Evolutionary conservation across 2,888 invertebrate genomes (phyloP).

Genomic region (Chrysolina americana): DNA sequence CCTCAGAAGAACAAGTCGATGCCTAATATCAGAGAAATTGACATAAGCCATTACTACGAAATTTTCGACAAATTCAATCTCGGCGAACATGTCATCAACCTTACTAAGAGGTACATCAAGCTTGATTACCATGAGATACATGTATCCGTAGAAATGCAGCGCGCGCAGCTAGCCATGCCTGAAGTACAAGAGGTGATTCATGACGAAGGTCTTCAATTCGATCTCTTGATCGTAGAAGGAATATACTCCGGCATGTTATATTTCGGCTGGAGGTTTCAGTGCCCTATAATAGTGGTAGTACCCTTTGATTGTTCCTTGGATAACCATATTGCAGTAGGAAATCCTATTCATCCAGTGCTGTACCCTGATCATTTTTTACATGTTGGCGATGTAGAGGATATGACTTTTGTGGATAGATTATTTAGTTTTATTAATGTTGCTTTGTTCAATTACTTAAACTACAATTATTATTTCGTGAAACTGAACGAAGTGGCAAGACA

Average conservation of each 20-base stretch:
- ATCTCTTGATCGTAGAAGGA: slow-evolving; percentile 63
- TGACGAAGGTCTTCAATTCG: slow-evolving; percentile 60
- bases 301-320: slow-evolving; percentile 60
- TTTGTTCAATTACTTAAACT: no score
- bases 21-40: slow-evolving; percentile 67
- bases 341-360: slow-evolving; percentile 62
- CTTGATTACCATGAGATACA: slow-evolving; percentile 33
- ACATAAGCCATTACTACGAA: slow-evolving; percentile 64
- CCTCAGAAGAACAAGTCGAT: slow-evolving; percentile 64
- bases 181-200: slow-evolving; percentile 61
- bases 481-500: slow-evolving; percentile 42
- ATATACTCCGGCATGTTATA: slow-evolving; percentile 56
- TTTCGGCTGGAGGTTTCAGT: slow-evolving; percentile 61
- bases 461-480: no score
- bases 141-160: slow-evolving; percentile 42
- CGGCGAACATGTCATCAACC: slow-evolving; percentile 40
- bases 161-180: slow-evolving; percentile 51
- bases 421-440: no score
- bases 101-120: slow-evolving; percentile 34
- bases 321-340: slow-evolving; percentile 61
- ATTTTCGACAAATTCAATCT: slow-evolving; percentile 48
- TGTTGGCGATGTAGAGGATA: slow-evolving; percentile 49
- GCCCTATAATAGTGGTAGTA: slow-evolving; percentile 62
- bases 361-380: slow-evolving; percentile 61
- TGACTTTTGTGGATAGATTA: slow-evolving; percentile 59